Evolutionary conservation across 2,797 vertebrate genomes (phyloP).

Genomic region (Oryzias sinensis): DNA sequence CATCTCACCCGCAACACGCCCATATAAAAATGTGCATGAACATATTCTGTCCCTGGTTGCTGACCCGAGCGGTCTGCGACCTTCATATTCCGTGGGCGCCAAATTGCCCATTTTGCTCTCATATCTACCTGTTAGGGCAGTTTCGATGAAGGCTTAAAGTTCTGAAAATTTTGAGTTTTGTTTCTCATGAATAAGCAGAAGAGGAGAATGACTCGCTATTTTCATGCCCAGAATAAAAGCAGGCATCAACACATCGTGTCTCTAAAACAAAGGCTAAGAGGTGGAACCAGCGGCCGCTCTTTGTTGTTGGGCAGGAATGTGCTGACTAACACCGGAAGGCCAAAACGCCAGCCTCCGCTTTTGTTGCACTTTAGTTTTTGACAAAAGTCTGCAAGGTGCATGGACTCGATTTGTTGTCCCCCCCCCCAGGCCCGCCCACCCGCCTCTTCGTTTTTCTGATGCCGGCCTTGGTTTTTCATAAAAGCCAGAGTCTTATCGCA

Average conservation of each 20-base stretch:
- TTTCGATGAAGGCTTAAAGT: too few species aligned
- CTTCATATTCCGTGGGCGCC: too few species aligned
- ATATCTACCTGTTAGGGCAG: too few species aligned
- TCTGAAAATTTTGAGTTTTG: too few species aligned
- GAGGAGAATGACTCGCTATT: constrained; percentile 49
- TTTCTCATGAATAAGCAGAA: too few species aligned
- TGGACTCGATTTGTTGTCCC: constrained; percentile 11
- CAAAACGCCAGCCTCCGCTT: constrained; percentile 64
- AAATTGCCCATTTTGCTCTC: too few species aligned
- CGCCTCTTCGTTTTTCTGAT: constrained; percentile 2
- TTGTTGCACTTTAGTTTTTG: constrained; percentile 56
- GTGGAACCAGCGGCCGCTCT: constrained; percentile 59
- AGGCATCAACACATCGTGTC: constrained; percentile 56
- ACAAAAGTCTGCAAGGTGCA: constrained; percentile 47
- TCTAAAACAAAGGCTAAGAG: constrained; percentile 59
- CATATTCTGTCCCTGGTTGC: too few species aligned
- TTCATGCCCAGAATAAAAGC: constrained; percentile 59
- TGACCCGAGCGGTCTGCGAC: too few species aligned
- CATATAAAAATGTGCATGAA: too few species aligned
- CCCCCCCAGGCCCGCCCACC: not conserved
- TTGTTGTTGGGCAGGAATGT: constrained; percentile 80
- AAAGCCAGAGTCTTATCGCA: constrained; percentile 55
- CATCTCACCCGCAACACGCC: too few species aligned
- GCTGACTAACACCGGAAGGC: constrained; percentile 74
- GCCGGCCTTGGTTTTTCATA: constrained; percentile 34